Conservation (phyloP, 2,888 invertebrate genomes). For the Silvanus unidentatus region DNA sequence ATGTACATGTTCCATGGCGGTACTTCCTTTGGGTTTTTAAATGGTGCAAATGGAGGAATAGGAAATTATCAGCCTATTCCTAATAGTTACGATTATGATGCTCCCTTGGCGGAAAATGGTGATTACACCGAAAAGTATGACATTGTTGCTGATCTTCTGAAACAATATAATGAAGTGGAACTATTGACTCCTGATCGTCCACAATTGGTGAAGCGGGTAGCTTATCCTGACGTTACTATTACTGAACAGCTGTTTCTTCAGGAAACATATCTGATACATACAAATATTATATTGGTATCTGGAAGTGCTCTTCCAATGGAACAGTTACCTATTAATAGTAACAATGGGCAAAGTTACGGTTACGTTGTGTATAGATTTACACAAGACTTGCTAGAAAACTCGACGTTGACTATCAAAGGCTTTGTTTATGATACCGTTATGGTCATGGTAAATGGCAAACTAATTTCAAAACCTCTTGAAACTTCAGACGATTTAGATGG, state of each 20-base stretch:
- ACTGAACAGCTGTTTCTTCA: conserved; percentile 23
- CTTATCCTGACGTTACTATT: conserved; percentile 35
- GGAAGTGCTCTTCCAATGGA: conserved; percentile 35
- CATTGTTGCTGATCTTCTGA: conserved; percentile 53
- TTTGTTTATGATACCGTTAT: conserved; percentile 49
- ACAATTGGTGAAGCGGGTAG: conserved; percentile 29
- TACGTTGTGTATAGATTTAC: conserved; percentile 49
- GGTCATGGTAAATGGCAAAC: conserved; percentile 45
- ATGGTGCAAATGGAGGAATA: conserved; percentile 30
- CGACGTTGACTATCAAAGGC: conserved; percentile 39
- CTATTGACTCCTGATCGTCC: conserved; percentile 49
- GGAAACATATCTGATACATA: conserved; percentile 3
- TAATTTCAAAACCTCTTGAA: conserved; percentile 38
- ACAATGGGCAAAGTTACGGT: conserved; percentile 53
- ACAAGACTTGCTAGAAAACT: conserved; percentile 26
- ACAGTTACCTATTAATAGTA: conserved; percentile 39
- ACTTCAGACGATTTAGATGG: conserved; percentile 32
- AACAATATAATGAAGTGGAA: conserved; percentile 34
- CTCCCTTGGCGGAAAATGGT: conserved; percentile 82
- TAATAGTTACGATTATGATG: conserved; percentile 71
- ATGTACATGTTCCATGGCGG: conserved; percentile 91
- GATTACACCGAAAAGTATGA: conserved; percentile 75
- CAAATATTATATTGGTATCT: conserved; percentile 9
- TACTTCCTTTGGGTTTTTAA: conserved; percentile 70
- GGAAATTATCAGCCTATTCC: conserved; percentile 38